These are phyloP conservation scores for Cheilosia grossa DNA, from an alignment of 2,888 invertebrate genomes.

Conservation along the genomic window DNA sequence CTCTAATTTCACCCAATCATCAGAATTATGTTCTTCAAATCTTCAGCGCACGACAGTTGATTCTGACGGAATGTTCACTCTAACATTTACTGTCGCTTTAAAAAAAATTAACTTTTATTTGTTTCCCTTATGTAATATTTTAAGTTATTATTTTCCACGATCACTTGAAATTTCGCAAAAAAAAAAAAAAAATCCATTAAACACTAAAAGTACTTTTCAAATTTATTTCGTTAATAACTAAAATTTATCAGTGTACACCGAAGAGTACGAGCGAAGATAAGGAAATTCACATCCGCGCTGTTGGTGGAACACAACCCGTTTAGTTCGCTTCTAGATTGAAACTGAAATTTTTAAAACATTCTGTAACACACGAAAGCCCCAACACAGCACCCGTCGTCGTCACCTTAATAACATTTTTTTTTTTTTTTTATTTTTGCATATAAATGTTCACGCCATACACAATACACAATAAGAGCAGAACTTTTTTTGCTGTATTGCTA, in stretches of 20 bases:
- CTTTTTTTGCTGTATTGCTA: conserved; percentile 30
- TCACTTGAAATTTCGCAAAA: conserved; percentile 12
- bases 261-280: conserved; percentile 59
- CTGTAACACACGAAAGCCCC: conserved; percentile 67
- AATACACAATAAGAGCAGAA: conserved; percentile 45
- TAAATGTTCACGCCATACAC: conserved; percentile 40
- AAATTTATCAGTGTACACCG: conserved; percentile 43
- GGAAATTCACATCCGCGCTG: conserved; percentile 65
- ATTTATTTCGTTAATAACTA: conserved; percentile 31
- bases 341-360: conserved; percentile 67
- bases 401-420: conserved; percentile 65
- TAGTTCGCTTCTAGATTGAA: conserved; percentile 66
- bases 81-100: neutral
- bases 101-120: neutral
- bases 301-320: conserved; percentile 65
- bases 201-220: conserved; percentile 46
- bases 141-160: conserved; percentile 2
- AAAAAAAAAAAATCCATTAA: conserved; percentile 22
- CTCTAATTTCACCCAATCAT: conserved; percentile 61
- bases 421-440: conserved; percentile 50
- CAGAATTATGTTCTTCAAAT: conserved; percentile 24
- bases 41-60: conserved; percentile 33
- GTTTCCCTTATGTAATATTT: neutral
- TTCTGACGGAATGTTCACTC: neutral
- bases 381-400: conserved; percentile 30